Conservation (phyloP, 2,888 invertebrate species). For the Folsomia manolachei region DNA sequence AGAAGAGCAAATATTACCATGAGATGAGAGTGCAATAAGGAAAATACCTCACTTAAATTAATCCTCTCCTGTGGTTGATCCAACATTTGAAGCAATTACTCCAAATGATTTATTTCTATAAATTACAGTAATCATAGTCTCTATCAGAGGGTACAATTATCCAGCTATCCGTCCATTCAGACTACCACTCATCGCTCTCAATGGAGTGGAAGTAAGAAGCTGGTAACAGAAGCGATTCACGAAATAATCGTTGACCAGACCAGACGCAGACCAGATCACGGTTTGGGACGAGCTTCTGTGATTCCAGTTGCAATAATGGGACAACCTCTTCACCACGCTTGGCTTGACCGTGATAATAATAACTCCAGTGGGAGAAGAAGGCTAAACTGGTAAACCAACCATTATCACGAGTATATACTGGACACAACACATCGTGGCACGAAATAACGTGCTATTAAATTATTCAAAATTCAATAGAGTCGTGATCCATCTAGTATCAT, state of each 20-base stretch:
- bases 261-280: neutral
- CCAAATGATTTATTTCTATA: constrained; percentile 50
- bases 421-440: no score
- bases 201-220: no score
- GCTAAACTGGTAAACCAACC: no score
- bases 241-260: neutral
- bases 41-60: constrained; percentile 25
- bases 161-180: neutral
- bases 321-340: constrained; percentile 5
- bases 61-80: constrained; percentile 27
- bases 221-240: neutral
- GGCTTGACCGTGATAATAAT: no score
- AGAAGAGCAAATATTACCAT: constrained; percentile 21
- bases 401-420: no score
- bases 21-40: constrained; percentile 30
- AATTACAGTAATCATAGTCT: constrained; percentile 51
- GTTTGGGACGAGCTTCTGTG: neutral
- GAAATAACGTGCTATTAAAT: neutral
- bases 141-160: constrained; percentile 49
- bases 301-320: constrained; percentile 10
- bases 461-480: neutral
- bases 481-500: neutral
- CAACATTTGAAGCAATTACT: constrained; percentile 46
- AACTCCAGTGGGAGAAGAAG: no score
- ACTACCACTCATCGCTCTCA: neutral